Evolutionary conservation across 2,797 vertebrate species (phyloP), one percentile per base, ranked within the genome.

Genomic region (Cyclura pinguis): DNA sequence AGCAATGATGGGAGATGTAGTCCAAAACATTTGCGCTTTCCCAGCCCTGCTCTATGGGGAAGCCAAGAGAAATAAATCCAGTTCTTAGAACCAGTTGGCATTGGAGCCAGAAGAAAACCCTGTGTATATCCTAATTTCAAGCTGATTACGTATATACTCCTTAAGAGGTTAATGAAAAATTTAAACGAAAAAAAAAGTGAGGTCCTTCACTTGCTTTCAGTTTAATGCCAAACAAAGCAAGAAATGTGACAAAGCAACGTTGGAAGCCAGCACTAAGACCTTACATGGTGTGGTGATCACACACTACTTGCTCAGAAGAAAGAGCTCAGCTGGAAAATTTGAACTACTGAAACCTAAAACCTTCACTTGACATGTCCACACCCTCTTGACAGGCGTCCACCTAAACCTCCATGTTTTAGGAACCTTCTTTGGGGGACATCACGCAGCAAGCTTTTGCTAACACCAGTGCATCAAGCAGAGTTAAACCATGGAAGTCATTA

Each of bases 241-340:
- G 27, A 12, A 50, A 78, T 2, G 9, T 5, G 13, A 47, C 35
- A 24, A 81, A 38, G 38, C 2, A 29, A 55, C 6, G 1, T 87
- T 90, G 93, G 55, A 92, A 93, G 90, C 90, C 94, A 96, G 94
- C 96, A 95, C 94, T 95, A 96, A 96, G 95, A 95, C 95, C 94
- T 93, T 91, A 94, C 95, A 94, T 85, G 95, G 96, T 95, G 96
- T 96, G 96, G 95, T 96, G 96, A 96, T 96, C 27, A 94, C 94
- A 92, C 88, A 93, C 94, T 94, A 95, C 80, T 90, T 91, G 89
- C 90, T 85, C 3, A 55, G 67, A 35, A 20, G 18, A 72, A 85
- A 92, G 91, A 85, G 92, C 92, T 93, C 93, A 92, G 91, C 88
- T 94, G 91, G 91, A 94, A 95, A 90, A 83, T 91, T 27, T 57